phyloP scores from a whole-genome alignment of 2,888 invertebrate species.

The Drosophila nr. medialis region DNA sequence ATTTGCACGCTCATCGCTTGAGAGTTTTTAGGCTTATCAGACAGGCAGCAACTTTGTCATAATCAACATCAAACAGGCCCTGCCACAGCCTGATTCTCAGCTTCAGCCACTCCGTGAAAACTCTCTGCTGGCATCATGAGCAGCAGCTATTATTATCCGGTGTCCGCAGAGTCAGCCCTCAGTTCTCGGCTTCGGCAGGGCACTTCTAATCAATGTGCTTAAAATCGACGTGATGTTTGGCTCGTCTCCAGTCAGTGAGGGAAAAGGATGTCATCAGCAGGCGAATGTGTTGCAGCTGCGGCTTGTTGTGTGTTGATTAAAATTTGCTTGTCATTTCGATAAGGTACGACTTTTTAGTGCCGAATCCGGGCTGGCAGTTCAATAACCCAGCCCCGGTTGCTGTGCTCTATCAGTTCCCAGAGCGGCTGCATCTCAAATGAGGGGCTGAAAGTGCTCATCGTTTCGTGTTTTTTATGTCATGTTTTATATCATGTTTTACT shows the following conservation, averaged over 20 bases:
- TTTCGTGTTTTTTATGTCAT: conserved; percentile 52
- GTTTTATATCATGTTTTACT: conserved; percentile 56
- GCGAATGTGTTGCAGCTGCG: conserved; percentile 58
- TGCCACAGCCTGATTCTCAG: conserved; percentile 11
- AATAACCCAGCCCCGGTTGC: conserved; percentile 65
- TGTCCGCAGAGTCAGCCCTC: conserved; percentile 27
- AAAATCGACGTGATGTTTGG: conserved; percentile 72
- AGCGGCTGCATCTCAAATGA: conserved; percentile 34
- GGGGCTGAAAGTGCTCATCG: conserved; percentile 60
- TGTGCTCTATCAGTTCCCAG: conserved; percentile 69
- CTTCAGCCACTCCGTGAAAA: conserved; percentile 17
- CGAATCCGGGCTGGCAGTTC: conserved; percentile 56
- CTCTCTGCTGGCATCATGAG: conserved; percentile 48
- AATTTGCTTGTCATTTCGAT: conserved; percentile 79
- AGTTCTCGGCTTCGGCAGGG: conserved; percentile 12
- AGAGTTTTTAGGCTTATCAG: conserved; percentile 75
- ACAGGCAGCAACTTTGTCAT: conserved; percentile 76
- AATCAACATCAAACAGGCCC: conserved; percentile 77
- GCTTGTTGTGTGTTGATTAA: conserved; percentile 69
- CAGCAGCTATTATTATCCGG: conserved; percentile 78
- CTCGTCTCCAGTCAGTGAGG: conserved; percentile 41
- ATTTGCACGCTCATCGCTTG: conserved; percentile 76
- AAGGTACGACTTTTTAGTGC: conserved; percentile 73
- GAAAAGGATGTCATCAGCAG: conserved; percentile 82
- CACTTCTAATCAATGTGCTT: conserved; percentile 74